Evolutionary conservation across 2,797 vertebrate species (phyloP).

Genomic region (Smutsia temminckii): DNA sequence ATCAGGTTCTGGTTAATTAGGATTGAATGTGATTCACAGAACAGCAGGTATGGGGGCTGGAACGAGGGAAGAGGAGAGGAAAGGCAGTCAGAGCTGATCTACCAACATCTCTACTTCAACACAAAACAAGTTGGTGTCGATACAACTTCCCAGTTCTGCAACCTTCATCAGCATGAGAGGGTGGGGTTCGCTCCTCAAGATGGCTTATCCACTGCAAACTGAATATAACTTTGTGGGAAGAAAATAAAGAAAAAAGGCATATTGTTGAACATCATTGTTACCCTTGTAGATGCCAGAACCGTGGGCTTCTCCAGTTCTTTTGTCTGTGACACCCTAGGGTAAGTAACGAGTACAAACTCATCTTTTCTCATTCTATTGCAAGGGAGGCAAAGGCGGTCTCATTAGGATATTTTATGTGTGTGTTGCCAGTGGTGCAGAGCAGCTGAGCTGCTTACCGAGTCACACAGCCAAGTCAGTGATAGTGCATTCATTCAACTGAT

Average conservation of each 20-base stretch:
- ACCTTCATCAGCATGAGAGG: fast-evolving
- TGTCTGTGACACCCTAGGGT: neutral
- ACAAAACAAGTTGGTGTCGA: neutral
- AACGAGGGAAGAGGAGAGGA: neutral
- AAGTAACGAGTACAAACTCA: neutral
- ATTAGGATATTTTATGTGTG: neutral
- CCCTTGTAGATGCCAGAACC: neutral
- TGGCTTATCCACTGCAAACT: neutral
- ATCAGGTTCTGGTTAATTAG: conserved; percentile 67
- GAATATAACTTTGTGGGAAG: neutral
- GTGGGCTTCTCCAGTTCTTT: neutral
- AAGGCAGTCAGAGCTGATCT: neutral
- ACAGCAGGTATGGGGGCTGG: neutral
- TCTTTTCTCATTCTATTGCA: neutral
- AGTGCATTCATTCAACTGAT: neutral
- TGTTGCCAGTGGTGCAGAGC: neutral
- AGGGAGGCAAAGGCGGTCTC: neutral
- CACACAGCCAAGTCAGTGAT: neutral
- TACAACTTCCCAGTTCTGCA: neutral
- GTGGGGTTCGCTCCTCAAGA: neutral
- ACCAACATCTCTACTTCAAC: fast-evolving
- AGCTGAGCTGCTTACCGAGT: neutral
- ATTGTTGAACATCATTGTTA: neutral
- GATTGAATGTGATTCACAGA: conserved; percentile 55
- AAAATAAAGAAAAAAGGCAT: neutral